These are phyloP conservation scores for Amphibalanus amphitrite DNA, from an alignment of 1,140 invertebrate genomes.

Conservation along the genomic window DNA sequence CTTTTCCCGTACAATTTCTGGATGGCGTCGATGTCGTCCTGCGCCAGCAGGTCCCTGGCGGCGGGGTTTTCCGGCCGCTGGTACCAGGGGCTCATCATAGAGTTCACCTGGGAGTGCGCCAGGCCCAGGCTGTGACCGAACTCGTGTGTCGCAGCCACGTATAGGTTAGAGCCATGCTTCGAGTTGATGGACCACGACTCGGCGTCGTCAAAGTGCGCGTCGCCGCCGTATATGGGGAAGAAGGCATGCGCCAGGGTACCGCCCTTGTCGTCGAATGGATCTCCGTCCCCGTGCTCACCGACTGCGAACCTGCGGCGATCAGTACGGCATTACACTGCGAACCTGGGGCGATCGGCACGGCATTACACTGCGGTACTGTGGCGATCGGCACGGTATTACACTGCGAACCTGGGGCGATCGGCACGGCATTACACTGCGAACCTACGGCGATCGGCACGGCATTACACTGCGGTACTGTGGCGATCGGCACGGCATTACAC, in stretches of 20 bases:
- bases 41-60: conserved; percentile 57
- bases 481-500: too few relatives aligned
- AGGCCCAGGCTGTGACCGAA: conserved; percentile 84
- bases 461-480: too few relatives aligned
- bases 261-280: conserved; percentile 75
- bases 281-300: conserved; percentile 48
- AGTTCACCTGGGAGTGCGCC: conserved; percentile 66
- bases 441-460: too few relatives aligned
- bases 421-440: too few relatives aligned
- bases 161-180: conserved; percentile 51
- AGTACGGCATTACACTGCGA: too few relatives aligned
- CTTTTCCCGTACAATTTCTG: conserved; percentile 16
- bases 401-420: too few relatives aligned
- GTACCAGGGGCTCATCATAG: conserved; percentile 91
- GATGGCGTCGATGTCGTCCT: conserved; percentile 63
- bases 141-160: conserved; percentile 83
- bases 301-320: conserved; percentile 29
- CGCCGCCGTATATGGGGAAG: conserved; percentile 38
- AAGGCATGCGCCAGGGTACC: conserved; percentile 82
- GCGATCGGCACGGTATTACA: too few relatives aligned
- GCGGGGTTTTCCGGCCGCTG: conserved; percentile 34
- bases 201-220: conserved; percentile 83
- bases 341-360: too few relatives aligned
- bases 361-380: too few relatives aligned
- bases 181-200: conserved; percentile 39